Evolutionary conservation across 2,113 vertebrate species (phyloP), one percentile per base, ranked within the genome.

Genomic region (Candoia aspera): DNA sequence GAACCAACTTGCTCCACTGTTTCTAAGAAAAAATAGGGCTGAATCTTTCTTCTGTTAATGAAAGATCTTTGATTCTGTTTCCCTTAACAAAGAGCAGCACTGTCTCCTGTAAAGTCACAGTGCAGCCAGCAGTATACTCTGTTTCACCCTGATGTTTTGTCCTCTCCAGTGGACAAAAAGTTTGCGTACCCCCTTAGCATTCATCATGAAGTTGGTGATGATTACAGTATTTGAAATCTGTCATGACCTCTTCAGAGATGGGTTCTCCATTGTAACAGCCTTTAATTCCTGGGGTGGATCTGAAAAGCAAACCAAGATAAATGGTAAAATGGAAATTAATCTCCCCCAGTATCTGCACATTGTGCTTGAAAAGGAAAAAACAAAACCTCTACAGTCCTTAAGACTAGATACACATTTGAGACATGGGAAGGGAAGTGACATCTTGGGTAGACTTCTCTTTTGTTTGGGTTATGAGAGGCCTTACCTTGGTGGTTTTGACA

Each of bases 401-500:
- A 58, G 24, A 23, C 2, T 24, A 8, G 6, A 17, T 42, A 68
- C 19, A 6, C 37, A 24, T 37, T 15, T 17, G 55, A 33, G 23
- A 42, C 6, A 15, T 1, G 0, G 59, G 6, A 42, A 26, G 11
- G 19, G 73, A 19, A 33, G 21, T 23, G 17, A 29, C 23, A 58
- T 54, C 21, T 2, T 5, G 11, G 17, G 6, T 8, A 10, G 42
- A 21, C 1, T 8, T 33, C 42, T 6, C 6, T 42, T 57, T 23
- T 17, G 24, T 3, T 4, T 1, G n/a, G 42, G 0, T 42, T 37
- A 21, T 8, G 57, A 33, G 46, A 15, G n/a, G 15, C 23, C 53
- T 97, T 94, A 98, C 98, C 97, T 98, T 98, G 62, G 98, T 98
- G 95, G 98, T 98, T 97, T 98, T 98, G 96, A 98, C 97, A 95